These are phyloP conservation scores for Etheostoma perlongum DNA, from an alignment of 2,797 vertebrate genomes.

Conservation along the genomic window DNA sequence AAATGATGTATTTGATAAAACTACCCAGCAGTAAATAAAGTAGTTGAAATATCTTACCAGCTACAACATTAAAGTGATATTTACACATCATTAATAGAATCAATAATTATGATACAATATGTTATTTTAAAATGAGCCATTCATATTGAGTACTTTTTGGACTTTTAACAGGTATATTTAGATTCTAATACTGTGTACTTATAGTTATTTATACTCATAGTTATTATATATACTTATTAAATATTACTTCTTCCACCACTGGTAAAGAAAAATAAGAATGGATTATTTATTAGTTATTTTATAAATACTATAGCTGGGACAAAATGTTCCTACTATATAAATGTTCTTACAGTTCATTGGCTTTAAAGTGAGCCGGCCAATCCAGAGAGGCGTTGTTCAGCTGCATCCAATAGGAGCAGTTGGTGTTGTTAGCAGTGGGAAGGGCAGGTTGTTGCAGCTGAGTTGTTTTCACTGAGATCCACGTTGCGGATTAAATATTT, in stretches of 20 bases:
- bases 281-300: not conserved
- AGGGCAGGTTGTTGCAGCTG: constrained; percentile 34
- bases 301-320: constrained; percentile 39
- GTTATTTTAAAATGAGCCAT: constrained; percentile 1
- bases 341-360: constrained; percentile 3
- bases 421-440: constrained; percentile 48
- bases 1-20: too few relatives aligned
- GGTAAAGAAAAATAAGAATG: not conserved
- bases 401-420: constrained; percentile 68
- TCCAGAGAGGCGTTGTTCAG: constrained; percentile 56
- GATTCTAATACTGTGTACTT: not conserved
- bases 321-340: constrained; percentile 59
- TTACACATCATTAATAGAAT: not conserved
- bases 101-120: not conserved
- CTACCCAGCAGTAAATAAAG: not conserved
- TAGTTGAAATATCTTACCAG: not conserved
- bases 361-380: constrained; percentile 54
- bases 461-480: constrained; percentile 4
- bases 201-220: too few relatives aligned
- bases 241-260: too few relatives aligned
- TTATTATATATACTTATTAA: too few relatives aligned
- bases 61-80: not conserved
- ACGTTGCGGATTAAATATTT: constrained; percentile 38
- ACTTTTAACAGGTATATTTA: not conserved
- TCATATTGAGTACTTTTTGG: not conserved